These are phyloP conservation scores for Ginglymostoma cirratum DNA, from an alignment of 2,113 vertebrate genomes.

Conservation along the genomic window DNA sequence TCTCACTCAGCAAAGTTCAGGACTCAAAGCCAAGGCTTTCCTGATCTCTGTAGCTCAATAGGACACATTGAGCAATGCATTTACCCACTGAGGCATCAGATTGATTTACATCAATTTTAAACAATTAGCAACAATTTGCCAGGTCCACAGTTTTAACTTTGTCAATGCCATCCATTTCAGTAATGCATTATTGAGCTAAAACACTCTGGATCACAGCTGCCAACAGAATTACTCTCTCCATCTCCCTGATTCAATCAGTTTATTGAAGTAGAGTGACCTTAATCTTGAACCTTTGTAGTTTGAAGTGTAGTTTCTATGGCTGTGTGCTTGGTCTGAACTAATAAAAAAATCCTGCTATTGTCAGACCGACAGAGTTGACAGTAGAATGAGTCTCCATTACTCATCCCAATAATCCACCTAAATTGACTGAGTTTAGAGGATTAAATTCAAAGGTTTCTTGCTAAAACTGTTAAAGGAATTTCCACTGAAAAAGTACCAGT, in stretches of 20 bases:
- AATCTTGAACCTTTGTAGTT: slow-evolving; percentile 16
- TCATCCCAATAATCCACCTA: not conserved
- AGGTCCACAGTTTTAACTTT: not conserved
- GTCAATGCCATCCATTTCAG: not conserved
- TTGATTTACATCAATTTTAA: not conserved
- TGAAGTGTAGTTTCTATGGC: not conserved
- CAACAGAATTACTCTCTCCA: slow-evolving; percentile 19
- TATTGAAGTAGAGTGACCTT: slow-evolving; percentile 19
- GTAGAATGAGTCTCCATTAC: not conserved
- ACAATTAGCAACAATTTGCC: not conserved
- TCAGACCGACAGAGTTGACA: not conserved
- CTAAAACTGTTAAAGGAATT: not conserved
- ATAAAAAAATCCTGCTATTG: not conserved
- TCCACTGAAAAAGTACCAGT: not conserved
- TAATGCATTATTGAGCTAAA: not conserved
- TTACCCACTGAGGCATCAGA: not conserved
- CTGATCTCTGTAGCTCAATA: not conserved
- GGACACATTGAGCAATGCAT: not conserved
- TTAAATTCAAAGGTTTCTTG: not conserved
- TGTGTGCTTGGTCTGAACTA: not conserved
- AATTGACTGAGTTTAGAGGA: not conserved
- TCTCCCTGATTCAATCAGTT: not conserved
- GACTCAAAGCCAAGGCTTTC: not conserved
- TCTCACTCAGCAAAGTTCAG: not conserved
- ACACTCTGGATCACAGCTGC: slow-evolving; percentile 2